Evolutionary conservation across 2,888 invertebrate genomes (phyloP).

Genomic region (Petrophora chlorosata): DNA sequence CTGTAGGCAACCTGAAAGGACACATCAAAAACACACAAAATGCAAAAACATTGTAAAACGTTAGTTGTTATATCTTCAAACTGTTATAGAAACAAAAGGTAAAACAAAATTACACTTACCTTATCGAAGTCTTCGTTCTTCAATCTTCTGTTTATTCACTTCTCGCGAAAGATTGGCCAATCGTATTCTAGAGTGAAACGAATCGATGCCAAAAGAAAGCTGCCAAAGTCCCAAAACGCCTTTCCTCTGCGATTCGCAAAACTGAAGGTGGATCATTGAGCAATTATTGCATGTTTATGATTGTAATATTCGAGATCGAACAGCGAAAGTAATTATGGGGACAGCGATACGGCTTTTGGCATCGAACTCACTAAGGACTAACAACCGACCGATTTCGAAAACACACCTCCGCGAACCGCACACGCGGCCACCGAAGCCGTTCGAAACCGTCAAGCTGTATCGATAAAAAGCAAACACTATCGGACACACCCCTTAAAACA

Average conservation of each 20-base stretch:
- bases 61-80: constrained; percentile 57
- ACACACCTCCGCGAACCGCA: constrained; percentile 41
- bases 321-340: constrained; percentile 69
- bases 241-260: constrained; percentile 42
- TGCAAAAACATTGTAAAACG: constrained; percentile 53
- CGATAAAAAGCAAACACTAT: constrained; percentile 74
- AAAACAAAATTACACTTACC: constrained; percentile 66
- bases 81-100: constrained; percentile 31
- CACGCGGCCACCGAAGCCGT: constrained; percentile 39
- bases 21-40: constrained; percentile 72
- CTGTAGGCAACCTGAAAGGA: constrained; percentile 73
- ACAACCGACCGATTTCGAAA: constrained; percentile 59
- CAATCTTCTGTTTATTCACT: constrained; percentile 54
- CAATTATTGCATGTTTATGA: constrained; percentile 72
- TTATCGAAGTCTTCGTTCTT: constrained; percentile 50
- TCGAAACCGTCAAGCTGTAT: constrained; percentile 53
- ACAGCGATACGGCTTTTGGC: constrained; percentile 69
- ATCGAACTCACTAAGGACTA: constrained; percentile 66
- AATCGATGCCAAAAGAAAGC: constrained; percentile 73
- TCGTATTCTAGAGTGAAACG: constrained; percentile 64
- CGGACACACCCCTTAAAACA: constrained; percentile 68
- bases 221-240: constrained; percentile 40
- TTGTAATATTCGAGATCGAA: constrained; percentile 63
- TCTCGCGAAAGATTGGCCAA: constrained; percentile 73
- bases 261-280: constrained; percentile 65